Conservation (phyloP, 1,140 invertebrate species). For the Drosophila tsacasi region DNA sequence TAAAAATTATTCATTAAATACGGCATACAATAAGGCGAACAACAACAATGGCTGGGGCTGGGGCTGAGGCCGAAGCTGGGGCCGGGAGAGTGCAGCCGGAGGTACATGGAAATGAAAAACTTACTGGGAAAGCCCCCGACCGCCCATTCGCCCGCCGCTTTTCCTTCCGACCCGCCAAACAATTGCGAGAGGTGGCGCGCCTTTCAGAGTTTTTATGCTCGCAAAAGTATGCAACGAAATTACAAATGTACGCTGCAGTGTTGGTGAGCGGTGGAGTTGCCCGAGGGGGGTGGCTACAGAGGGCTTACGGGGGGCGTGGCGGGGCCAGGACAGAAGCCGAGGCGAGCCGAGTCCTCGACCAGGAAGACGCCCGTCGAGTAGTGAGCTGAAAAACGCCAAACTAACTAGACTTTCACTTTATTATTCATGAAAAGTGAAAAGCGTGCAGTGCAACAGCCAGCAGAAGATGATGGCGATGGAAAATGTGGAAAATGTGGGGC, state of each 20-base stretch:
- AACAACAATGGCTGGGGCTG: constrained; percentile 30
- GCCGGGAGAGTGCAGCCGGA: constrained; percentile 38
- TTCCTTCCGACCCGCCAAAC: constrained; percentile 31
- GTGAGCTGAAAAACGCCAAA: constrained; percentile 68
- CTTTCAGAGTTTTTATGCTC: constrained; percentile 57
- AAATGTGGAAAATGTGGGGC: constrained; percentile 18
- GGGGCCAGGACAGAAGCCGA: constrained; percentile 7
- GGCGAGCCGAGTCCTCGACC: constrained; percentile 21
- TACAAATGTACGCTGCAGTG: constrained; percentile 73
- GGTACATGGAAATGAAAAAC: constrained; percentile 69
- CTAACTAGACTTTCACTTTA: constrained; percentile 84
- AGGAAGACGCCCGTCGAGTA: constrained; percentile 55
- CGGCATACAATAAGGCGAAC: constrained; percentile 60
- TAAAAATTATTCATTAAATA: constrained; percentile 83
- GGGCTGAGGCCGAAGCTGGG: no score
- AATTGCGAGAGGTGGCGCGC: constrained; percentile 58
- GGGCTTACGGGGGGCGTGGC: constrained; percentile 25
- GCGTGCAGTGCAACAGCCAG: constrained; percentile 64
- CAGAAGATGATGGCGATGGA: constrained; percentile 35
- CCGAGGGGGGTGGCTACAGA: neutral
- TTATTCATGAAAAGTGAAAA: constrained; percentile 84
- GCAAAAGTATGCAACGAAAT: constrained; percentile 80
- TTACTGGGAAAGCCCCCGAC: constrained; percentile 21
- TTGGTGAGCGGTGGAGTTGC: constrained; percentile 6
- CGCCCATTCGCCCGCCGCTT: constrained; percentile 15